Conservation (phyloP, 2,888 invertebrate species). For the Eupithecia vulgata region DNA sequence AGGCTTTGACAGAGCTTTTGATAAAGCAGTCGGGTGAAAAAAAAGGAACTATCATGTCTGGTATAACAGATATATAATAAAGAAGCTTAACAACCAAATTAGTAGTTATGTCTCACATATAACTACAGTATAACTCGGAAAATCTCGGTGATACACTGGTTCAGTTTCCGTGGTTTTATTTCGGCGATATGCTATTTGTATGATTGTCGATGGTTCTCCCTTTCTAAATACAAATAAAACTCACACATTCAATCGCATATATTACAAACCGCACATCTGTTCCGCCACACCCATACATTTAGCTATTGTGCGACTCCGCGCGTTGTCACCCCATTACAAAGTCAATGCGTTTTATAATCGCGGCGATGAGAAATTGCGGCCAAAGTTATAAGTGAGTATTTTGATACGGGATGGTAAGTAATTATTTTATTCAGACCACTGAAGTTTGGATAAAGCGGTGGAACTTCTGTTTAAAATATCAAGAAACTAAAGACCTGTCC, state of each 20-base stretch:
- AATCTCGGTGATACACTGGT: not conserved
- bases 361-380: slow-evolving; percentile 20
- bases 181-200: not conserved
- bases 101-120: not conserved
- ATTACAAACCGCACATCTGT: slow-evolving; percentile 60
- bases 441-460: not conserved
- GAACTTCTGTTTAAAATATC: not conserved
- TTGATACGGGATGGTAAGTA: not conserved
- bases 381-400: not conserved
- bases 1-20: too few relatives aligned
- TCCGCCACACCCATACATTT: slow-evolving; percentile 72
- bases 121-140: not conserved
- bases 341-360: slow-evolving; percentile 39
- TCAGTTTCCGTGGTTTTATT: not conserved
- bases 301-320: slow-evolving; percentile 40
- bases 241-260: slow-evolving; percentile 26
- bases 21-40: too few relatives aligned
- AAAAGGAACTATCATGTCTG: too few relatives aligned
- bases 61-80: too few relatives aligned
- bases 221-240: slow-evolving; percentile 23
- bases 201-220: slow-evolving; percentile 2
- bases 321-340: slow-evolving; percentile 53
- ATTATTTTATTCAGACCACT: not conserved
- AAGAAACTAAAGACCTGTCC: not conserved
- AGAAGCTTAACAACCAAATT: too few relatives aligned